These are phyloP conservation scores for Resseliella maxima DNA, from an alignment of 2,888 invertebrate genomes.

Conservation along the genomic window DNA sequence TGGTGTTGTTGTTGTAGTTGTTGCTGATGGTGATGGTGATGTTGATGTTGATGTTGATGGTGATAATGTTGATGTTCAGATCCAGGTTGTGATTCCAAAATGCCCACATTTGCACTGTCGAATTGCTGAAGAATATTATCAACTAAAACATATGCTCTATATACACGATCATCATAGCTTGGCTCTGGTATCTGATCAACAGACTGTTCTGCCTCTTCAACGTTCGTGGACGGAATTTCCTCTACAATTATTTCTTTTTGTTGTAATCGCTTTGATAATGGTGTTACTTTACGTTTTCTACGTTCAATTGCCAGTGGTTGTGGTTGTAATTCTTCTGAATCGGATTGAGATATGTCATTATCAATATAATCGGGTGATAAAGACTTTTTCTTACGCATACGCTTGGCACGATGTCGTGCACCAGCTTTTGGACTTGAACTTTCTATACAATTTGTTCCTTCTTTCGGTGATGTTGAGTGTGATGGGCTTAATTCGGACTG, in stretches of 20 bases:
- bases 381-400: background rate
- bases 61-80: background rate
- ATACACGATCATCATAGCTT: background rate
- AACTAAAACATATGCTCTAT: background rate
- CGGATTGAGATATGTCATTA: background rate
- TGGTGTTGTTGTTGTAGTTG: background rate
- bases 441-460: background rate
- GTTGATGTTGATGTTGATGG: background rate
- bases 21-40: background rate
- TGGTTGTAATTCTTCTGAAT: background rate
- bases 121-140: background rate
- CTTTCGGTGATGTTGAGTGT: background rate
- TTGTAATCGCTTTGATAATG: background rate
- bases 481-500: background rate
- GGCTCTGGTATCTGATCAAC: background rate
- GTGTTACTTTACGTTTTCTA: background rate
- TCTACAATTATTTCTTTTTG: background rate
- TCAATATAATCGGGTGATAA: background rate
- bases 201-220: background rate
- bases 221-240: background rate
- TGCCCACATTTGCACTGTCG: background rate
- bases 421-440: conserved; percentile 4
- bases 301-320: background rate
- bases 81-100: background rate
- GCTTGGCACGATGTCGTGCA: background rate